These are phyloP conservation scores for Netelia melanura DNA, from an alignment of 2,888 invertebrate species.

Conservation along the genomic window DNA sequence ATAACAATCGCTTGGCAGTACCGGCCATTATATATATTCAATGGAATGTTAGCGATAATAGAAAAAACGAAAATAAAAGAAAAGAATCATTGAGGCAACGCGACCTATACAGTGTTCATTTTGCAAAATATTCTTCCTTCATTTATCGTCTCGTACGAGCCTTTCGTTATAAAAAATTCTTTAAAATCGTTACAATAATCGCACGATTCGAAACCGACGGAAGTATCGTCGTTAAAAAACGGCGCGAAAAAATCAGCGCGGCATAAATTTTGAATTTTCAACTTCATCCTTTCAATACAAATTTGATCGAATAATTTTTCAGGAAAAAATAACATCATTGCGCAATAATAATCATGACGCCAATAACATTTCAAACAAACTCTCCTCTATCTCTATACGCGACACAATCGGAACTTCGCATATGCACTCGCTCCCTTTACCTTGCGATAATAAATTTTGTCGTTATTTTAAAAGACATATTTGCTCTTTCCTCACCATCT, in stretches of 20 bases:
- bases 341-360: conserved; percentile 29
- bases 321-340: conserved; percentile 31
- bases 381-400: conserved; percentile 11
- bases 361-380: conserved; percentile 43
- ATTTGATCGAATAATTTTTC: conserved; percentile 47
- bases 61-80: conserved; percentile 42
- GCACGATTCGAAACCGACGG: conserved; percentile 30
- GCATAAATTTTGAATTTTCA: conserved; percentile 24
- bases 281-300: conserved; percentile 23
- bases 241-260: not conserved
- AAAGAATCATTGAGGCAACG: conserved; percentile 45
- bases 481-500: not conserved
- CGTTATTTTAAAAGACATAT: conserved; percentile 57
- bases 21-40: conserved; percentile 76
- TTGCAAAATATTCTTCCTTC: conserved; percentile 65
- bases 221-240: not conserved
- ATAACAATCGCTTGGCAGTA: conserved; percentile 77
- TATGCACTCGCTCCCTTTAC: conserved; percentile 14
- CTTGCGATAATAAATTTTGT: conserved; percentile 63
- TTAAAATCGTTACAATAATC: not conserved
- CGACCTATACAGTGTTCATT: conserved; percentile 62
- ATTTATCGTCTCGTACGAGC: not conserved
- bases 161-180: not conserved
- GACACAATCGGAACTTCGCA: conserved; percentile 26
- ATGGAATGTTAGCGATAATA: conserved; percentile 74